phyloP scores from a whole-genome alignment of 2,113 vertebrate species.

The Salvelinus fontinalis region DNA sequence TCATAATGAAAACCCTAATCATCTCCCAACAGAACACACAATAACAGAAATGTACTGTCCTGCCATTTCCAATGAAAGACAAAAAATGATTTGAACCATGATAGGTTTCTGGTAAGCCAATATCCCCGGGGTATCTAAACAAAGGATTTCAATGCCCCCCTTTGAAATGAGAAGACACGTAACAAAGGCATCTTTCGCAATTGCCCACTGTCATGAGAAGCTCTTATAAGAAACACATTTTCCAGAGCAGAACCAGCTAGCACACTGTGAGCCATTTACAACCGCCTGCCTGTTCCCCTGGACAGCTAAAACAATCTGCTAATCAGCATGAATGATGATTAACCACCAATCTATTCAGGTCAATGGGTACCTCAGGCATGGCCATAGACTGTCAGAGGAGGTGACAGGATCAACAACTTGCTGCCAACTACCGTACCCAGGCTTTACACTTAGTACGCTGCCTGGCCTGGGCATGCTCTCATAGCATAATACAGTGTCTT shows the following conservation, averaged over 20 bases:
- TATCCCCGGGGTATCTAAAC: constrained; percentile 43
- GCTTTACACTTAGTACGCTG: too few species aligned
- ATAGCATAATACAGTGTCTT: neutral
- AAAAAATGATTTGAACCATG: constrained; percentile 43
- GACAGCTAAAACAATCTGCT: constrained; percentile 40
- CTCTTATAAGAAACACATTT: constrained; percentile 58
- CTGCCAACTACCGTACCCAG: too few species aligned
- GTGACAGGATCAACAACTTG: neutral
- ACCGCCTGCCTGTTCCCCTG: constrained; percentile 39
- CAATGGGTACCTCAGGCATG: constrained; percentile 5
- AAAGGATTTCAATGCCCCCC: constrained; percentile 52
- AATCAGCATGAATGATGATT: constrained; percentile 33
- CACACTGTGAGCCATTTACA: constrained; percentile 25
- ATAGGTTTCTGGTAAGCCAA: constrained; percentile 41
- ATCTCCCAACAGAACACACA: constrained; percentile 15
- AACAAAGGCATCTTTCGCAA: constrained; percentile 60
- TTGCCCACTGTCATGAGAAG: constrained; percentile 63
- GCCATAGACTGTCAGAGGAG: constrained; percentile 18
- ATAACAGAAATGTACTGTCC: constrained; percentile 32
- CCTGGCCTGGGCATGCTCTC: too few species aligned
- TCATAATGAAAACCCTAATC: neutral
- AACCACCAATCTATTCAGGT: constrained; percentile 36
- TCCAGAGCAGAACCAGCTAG: constrained; percentile 12
- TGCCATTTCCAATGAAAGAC: constrained; percentile 37
- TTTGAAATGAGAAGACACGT: constrained; percentile 53